phyloP scores from a whole-genome alignment of 2,113 vertebrate species.

The Trogon surrucura region DNA sequence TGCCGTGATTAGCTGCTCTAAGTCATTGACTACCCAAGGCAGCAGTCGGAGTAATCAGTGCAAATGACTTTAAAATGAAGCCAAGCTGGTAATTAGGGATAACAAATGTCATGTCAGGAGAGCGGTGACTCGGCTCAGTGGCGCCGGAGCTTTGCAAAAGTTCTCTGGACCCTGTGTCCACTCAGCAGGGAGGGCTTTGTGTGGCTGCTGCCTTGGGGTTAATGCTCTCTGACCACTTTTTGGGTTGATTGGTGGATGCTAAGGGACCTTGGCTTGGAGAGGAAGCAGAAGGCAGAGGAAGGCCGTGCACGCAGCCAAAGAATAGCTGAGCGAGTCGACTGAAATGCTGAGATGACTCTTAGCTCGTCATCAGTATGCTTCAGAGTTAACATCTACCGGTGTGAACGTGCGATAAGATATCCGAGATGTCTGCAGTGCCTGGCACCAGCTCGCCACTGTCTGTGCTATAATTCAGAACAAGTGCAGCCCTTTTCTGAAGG shows the following conservation, averaged over 20 bases:
- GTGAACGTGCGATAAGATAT: not conserved
- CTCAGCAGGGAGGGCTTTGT: not conserved
- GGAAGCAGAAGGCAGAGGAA: not conserved
- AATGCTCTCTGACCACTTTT: rapidly evolving
- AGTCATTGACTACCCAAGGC: slow-evolving; percentile 60
- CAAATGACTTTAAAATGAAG: slow-evolving; percentile 60
- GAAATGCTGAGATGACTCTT: not conserved
- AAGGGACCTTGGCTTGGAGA: not conserved
- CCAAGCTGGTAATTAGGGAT: slow-evolving; percentile 21
- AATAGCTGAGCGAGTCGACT: rapidly evolving
- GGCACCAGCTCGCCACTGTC: not conserved
- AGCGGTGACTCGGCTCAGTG: not conserved
- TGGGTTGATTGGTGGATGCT: not conserved
- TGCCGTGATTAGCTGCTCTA: slow-evolving; percentile 63
- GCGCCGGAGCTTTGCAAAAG: not conserved
- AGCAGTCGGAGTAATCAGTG: slow-evolving; percentile 35
- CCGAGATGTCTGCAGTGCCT: not conserved
- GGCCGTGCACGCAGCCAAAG: not conserved
- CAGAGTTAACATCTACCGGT: not conserved
- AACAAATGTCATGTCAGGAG: not conserved
- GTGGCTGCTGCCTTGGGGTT: not conserved
- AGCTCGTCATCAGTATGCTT: not conserved
- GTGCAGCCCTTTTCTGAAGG: not conserved
- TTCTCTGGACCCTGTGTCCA: not conserved
- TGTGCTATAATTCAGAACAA: not conserved